Percentiles rank a stretch among this genome's conserved stretches.
phyloP scores from a whole-genome alignment of 37 sponge, comb jelly and placozoan species.

The Beroe ovata region DNA sequence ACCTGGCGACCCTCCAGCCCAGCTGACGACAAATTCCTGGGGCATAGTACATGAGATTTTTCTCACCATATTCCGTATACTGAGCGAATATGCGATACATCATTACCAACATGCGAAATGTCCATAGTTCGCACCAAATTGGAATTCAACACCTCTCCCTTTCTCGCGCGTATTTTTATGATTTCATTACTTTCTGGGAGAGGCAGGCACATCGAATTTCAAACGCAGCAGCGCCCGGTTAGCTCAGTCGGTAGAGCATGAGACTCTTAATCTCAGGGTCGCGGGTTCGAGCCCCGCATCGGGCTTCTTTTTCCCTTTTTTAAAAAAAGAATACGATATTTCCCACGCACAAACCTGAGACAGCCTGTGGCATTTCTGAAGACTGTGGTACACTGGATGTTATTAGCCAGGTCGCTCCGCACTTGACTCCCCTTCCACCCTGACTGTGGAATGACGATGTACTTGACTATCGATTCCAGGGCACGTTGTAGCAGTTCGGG shows the following conservation, averaged over 20 bases:
- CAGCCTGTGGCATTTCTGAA: conserved; percentile 60
- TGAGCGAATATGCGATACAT: too few relatives aligned
- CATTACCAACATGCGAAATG: too few relatives aligned
- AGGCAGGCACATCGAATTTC: too few relatives aligned
- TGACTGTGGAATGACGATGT: conserved; percentile 20
- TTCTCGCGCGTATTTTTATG: too few relatives aligned
- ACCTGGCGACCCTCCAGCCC: conserved; percentile 76
- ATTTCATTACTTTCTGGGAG: too few relatives aligned
- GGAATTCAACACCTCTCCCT: too few relatives aligned
- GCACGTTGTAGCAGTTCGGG: neutral
- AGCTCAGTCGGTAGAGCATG: conserved; percentile 74
- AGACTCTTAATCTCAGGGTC: conserved; percentile 74
- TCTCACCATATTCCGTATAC: too few relatives aligned
- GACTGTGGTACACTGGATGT: conserved; percentile 12
- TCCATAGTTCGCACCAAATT: too few relatives aligned
- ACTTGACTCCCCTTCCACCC: conserved; percentile 52
- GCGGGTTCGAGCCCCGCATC: conserved; percentile 73
- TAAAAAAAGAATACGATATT: too few relatives aligned
- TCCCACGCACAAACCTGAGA: too few relatives aligned
- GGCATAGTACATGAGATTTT: neutral
- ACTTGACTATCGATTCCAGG: conserved; percentile 23
- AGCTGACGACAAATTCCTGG: conserved; percentile 84
- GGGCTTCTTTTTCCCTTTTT: too few relatives aligned
- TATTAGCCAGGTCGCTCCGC: neutral
- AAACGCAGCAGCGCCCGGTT: conserved; percentile 69